Percentiles rank a stretch among this genome's conserved stretches.
These are phyloP conservation scores for Pinctada fucata DNA, from an alignment of 2,888 invertebrate species.

Conservation along the genomic window DNA sequence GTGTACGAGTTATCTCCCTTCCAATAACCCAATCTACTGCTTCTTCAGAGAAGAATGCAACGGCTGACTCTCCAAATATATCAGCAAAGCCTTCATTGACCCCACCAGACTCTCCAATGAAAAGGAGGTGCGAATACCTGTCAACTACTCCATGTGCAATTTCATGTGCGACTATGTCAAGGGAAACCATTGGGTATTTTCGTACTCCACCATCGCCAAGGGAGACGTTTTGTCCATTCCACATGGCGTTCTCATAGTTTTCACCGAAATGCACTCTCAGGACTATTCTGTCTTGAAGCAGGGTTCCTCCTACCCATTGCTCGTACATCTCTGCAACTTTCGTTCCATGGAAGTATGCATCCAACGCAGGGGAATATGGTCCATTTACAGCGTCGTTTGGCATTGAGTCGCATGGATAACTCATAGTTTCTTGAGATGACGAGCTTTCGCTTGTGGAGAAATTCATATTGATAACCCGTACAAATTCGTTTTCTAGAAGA, in stretches of 20 bases:
- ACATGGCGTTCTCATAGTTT: conserved; percentile 57
- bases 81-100: conserved; percentile 64
- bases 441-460: conserved; percentile 11
- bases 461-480: conserved; percentile 53
- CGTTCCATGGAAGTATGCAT: conserved; percentile 56
- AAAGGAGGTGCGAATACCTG: conserved; percentile 52
- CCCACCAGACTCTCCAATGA: conserved; percentile 56
- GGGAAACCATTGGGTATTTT: conserved; percentile 52
- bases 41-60: conserved; percentile 37
- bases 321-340: conserved; percentile 55
- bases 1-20: conserved; percentile 33
- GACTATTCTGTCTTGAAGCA: conserved; percentile 43
- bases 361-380: conserved; percentile 52
- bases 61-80: conserved; percentile 57
- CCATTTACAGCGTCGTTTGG: conserved; percentile 53
- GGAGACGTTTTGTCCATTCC: conserved; percentile 54
- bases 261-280: conserved; percentile 57
- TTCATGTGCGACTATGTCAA: conserved; percentile 60
- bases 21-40: conserved; percentile 48
- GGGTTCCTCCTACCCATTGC: conserved; percentile 50
- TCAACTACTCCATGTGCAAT: conserved; percentile 60
- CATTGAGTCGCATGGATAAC: conserved; percentile 47
- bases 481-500: conserved; percentile 55
- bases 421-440: conserved; percentile 35
- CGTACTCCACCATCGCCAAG: conserved; percentile 57